Evolutionary conservation across 2,113 vertebrate genomes (phyloP).

Genomic region (Burhinus bistriatus): DNA sequence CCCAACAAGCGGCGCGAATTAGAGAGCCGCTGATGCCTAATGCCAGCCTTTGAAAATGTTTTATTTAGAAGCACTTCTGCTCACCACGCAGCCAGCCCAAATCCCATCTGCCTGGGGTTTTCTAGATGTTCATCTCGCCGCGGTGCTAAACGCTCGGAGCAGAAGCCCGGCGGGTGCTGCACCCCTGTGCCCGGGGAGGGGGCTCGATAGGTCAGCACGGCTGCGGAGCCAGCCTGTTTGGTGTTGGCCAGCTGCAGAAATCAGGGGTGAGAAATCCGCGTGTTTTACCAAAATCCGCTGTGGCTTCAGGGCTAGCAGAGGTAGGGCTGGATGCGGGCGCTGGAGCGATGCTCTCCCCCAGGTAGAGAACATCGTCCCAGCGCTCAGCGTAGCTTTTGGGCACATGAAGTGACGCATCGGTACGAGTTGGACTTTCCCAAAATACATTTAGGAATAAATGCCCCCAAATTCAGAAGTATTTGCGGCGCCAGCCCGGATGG

Average conservation of each 20-base stretch:
- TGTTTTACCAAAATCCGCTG: background rate
- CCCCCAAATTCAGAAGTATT: background rate
- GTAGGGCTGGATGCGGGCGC: rapidly evolving
- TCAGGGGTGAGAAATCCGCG: background rate
- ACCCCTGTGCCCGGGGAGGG: rapidly evolving
- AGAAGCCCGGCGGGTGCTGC: rapidly evolving
- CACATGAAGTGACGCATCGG: rapidly evolving
- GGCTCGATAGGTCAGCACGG: rapidly evolving
- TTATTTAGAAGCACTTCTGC: constrained; percentile 48
- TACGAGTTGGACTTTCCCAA: background rate
- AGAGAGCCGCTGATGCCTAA: constrained; percentile 41
- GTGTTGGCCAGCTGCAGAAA: background rate
- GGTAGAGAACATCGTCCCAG: background rate
- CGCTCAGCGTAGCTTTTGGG: background rate
- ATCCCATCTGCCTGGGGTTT: background rate
- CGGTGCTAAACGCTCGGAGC: rapidly evolving
- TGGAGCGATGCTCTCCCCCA: rapidly evolving
- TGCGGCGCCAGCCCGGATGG: rapidly evolving
- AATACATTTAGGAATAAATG: background rate
- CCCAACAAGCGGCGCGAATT: constrained; percentile 19
- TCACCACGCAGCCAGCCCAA: background rate
- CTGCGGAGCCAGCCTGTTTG: background rate
- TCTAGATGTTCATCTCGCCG: background rate
- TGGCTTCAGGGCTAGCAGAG: rapidly evolving
- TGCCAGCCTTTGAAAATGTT: constrained; percentile 49